phyloP scores from a whole-genome alignment of 1,140 invertebrate genomes.

The Drosophila tropicalis region DNA sequence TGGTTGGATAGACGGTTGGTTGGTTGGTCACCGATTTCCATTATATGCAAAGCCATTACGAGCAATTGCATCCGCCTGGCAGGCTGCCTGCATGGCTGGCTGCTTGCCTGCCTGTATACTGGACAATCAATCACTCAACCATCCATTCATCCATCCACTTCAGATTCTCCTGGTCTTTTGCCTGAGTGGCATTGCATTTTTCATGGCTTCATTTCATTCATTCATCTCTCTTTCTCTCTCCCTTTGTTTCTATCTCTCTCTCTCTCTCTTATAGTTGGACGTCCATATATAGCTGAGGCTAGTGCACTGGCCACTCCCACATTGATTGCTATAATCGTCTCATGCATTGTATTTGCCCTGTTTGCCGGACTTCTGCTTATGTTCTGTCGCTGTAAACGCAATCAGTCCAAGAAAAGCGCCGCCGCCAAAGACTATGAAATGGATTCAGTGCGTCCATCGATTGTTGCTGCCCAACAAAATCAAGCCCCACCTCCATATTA shows the following conservation, averaged over 20 bases:
- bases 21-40: constrained; percentile 58
- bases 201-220: constrained; percentile 74
- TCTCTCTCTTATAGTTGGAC: constrained; percentile 86
- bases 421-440: constrained; percentile 95
- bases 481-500: constrained; percentile 94
- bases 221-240: constrained; percentile 17
- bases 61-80: constrained; percentile 71
- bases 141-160: constrained; percentile 55
- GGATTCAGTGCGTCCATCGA: constrained; percentile 91
- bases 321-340: constrained; percentile 91
- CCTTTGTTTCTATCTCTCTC: no score
- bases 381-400: constrained; percentile 93
- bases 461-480: constrained; percentile 89
- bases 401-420: constrained; percentile 90
- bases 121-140: constrained; percentile 67
- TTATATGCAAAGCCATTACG: constrained; percentile 79
- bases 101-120: constrained; percentile 18
- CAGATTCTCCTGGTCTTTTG: constrained; percentile 29
- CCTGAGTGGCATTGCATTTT: constrained; percentile 71
- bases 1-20: not conserved
- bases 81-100: constrained; percentile 37
- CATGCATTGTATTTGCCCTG: constrained; percentile 90
- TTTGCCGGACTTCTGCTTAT: constrained; percentile 90
- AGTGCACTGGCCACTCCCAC: constrained; percentile 90
- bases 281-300: constrained; percentile 91